A percentile compares a stretch with the other conserved stretches of the same genome.
Conservation (phyloP, 2,797 vertebrate species). For the Anas bernieri region DNA sequence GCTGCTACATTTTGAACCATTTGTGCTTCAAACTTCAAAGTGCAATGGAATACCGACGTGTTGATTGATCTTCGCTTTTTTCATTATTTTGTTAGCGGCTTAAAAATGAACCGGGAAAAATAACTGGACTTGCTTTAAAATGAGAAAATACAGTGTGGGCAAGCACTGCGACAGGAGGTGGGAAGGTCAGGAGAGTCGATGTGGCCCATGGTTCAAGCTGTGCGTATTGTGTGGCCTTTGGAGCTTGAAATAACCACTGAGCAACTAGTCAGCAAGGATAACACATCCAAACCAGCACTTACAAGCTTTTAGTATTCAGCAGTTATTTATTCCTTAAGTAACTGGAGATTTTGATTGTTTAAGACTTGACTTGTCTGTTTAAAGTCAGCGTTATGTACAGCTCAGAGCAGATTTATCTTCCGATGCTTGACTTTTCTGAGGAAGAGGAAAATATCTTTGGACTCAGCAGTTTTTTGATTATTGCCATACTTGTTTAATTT, state of each 20-base stretch:
- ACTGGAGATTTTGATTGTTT: background rate
- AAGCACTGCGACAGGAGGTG: background rate
- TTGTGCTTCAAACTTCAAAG: background rate
- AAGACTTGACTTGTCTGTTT: background rate
- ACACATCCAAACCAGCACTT: background rate
- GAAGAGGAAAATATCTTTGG: background rate
- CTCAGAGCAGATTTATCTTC: background rate
- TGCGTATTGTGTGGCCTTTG: background rate
- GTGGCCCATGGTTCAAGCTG: rapidly evolving
- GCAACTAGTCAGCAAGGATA: background rate
- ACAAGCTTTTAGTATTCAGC: background rate
- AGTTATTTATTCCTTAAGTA: background rate
- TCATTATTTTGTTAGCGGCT: background rate
- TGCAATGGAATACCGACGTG: background rate
- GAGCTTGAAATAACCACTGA: background rate
- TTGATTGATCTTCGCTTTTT: background rate
- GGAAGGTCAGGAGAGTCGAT: background rate
- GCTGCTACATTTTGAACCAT: background rate
- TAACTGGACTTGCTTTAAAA: background rate
- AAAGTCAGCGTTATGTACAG: background rate
- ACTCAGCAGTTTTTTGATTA: background rate
- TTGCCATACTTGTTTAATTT: background rate
- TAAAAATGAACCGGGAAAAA: background rate
- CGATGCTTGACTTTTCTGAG: background rate
- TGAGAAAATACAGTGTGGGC: background rate